Conservation (phyloP, 2,888 invertebrate species). For the Maniola hyperantus region DNA sequence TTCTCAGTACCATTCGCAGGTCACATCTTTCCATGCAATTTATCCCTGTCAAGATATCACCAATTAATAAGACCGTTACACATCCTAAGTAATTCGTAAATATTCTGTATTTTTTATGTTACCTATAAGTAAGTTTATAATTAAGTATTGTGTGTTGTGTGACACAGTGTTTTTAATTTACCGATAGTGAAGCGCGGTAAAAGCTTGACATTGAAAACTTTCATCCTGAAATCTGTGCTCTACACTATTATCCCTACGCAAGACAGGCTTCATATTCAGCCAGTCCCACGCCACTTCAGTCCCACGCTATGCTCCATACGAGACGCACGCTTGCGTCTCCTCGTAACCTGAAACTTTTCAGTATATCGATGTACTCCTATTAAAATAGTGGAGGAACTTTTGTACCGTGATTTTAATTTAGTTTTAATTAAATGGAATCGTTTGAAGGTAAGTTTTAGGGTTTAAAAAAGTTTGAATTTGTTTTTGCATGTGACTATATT, state of each 20-base stretch:
- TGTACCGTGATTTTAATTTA: slow-evolving; percentile 8
- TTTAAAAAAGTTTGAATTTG: background rate
- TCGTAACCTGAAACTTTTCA: slow-evolving; percentile 30
- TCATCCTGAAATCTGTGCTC: slow-evolving; percentile 5
- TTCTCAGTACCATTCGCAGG: too few relatives aligned
- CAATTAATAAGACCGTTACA: too few relatives aligned
- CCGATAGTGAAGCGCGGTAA: background rate
- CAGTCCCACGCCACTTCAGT: slow-evolving; percentile 25
- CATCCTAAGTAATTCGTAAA: too few relatives aligned
- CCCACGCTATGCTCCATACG: slow-evolving; percentile 33
- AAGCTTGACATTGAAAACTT: slow-evolving; percentile 16
- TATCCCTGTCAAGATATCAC: too few relatives aligned
- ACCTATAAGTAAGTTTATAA: too few relatives aligned
- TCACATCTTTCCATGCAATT: too few relatives aligned
- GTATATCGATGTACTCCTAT: slow-evolving; percentile 28
- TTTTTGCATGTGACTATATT: background rate
- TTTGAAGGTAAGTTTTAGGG: slow-evolving; percentile 28
- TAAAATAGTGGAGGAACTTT: slow-evolving; percentile 12
- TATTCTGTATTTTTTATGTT: too few relatives aligned
- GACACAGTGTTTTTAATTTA: too few relatives aligned
- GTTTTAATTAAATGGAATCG: slow-evolving; percentile 17
- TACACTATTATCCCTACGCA: background rate
- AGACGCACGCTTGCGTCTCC: slow-evolving; percentile 29
- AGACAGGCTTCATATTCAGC: slow-evolving; percentile 18
- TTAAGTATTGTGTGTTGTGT: too few relatives aligned